Conservation (phyloP, 2,797 vertebrate genomes). For the Yasuhikotakia modesta region DNA sequence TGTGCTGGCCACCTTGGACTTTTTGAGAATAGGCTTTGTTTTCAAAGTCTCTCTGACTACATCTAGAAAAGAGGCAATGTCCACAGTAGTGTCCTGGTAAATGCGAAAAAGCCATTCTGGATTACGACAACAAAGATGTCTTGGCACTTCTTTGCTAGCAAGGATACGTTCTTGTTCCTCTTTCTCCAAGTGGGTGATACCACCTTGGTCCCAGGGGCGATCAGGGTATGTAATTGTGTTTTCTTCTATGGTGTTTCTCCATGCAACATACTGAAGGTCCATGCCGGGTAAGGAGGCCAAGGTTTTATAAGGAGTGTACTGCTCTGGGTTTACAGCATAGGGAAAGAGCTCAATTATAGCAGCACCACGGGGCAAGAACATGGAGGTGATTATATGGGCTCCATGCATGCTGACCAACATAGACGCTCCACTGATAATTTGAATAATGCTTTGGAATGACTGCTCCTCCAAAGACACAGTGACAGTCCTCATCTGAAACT, state of each 20-base stretch:
- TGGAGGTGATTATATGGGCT: constrained; percentile 89
- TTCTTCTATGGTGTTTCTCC: constrained; percentile 86
- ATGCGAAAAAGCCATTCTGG: constrained; percentile 97
- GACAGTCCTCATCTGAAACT: constrained; percentile 95
- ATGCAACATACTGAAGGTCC: constrained; percentile 94
- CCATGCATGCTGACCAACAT: constrained; percentile 98
- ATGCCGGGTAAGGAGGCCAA: constrained; percentile 90
- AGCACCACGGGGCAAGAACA: constrained; percentile 92
- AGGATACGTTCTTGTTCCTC: constrained; percentile 89
- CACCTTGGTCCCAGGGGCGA: constrained; percentile 94
- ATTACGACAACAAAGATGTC: constrained; percentile 95
- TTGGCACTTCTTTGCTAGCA: constrained; percentile 87
- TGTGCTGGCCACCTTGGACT: constrained; percentile 77
- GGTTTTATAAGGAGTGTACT: constrained; percentile 96
- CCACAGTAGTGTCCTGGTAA: constrained; percentile 95
- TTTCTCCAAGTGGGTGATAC: constrained; percentile 87
- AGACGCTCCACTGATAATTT: constrained; percentile 85
- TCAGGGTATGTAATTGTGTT: constrained; percentile 88
- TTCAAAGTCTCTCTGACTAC: constrained; percentile 83
- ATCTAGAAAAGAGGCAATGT: constrained; percentile 87
- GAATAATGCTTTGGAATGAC: constrained; percentile 83
- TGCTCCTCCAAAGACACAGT: constrained; percentile 93
- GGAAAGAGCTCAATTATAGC: constrained; percentile 92
- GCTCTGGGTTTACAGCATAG: constrained; percentile 92
- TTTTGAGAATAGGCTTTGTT: constrained; percentile 79